These are phyloP conservation scores for Pseudomugil tenellus DNA, from an alignment of 2,797 vertebrate species.

Conservation along the genomic window DNA sequence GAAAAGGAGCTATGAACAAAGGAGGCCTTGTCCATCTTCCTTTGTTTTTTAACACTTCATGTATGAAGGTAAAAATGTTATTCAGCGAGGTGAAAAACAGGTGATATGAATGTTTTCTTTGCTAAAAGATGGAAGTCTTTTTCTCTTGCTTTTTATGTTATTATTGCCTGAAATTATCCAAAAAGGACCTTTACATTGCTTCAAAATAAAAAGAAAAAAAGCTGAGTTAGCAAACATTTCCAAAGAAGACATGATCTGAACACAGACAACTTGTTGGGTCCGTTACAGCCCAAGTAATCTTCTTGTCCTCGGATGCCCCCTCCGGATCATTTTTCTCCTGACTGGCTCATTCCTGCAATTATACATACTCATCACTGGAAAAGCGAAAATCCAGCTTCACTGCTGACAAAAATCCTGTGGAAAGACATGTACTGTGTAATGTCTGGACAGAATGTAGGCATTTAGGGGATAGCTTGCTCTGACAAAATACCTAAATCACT, in stretches of 20 bases:
- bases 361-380: slow-evolving; percentile 20
- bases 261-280: slow-evolving; percentile 4
- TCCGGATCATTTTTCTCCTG: slow-evolving; percentile 21
- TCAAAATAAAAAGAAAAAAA: slow-evolving; percentile 9
- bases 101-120: slow-evolving; percentile 1
- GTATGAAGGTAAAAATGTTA: background rate
- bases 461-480: background rate
- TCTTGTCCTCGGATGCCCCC: slow-evolving; percentile 34
- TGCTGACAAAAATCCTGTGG: slow-evolving; percentile 1
- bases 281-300: slow-evolving; percentile 30
- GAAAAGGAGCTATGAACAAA: background rate
- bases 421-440: background rate
- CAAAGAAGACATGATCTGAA: slow-evolving; percentile 34
- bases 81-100: background rate
- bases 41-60: slow-evolving; percentile 40
- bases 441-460: background rate
- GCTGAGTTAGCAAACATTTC: slow-evolving; percentile 11
- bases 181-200: slow-evolving; percentile 10
- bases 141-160: slow-evolving; percentile 30
- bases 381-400: slow-evolving; percentile 17
- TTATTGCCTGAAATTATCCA: background rate
- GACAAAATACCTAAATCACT: background rate
- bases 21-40: background rate
- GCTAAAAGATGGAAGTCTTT: slow-evolving; percentile 33
- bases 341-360: slow-evolving; percentile 32